Evolutionary conservation across 2,888 invertebrate species (phyloP), one percentile per base, ranked within the genome.

Genomic region (Heliconius ismenius): DNA sequence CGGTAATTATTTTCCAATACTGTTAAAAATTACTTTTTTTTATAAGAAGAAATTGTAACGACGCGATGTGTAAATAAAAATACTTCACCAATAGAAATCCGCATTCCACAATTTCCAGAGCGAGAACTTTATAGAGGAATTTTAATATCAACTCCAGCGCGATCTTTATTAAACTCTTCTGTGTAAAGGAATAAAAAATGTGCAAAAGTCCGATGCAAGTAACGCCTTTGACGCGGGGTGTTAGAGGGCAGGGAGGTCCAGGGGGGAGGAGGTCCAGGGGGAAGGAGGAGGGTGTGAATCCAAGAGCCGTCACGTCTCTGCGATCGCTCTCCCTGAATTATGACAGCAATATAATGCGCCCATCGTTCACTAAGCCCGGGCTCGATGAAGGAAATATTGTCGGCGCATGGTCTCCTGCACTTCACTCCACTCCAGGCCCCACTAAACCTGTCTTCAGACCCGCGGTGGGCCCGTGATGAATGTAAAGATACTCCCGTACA

Each of bases 331-430:
- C 86, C 69, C 83, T 88, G 87, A 88, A 89, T 89, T 92, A 91
- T 92, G 92, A 91, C 90, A 86, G 85, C 87, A 87, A 89, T 87
- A 88, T 91, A 90, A 88, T 87, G 83, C 88, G 84, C 83, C 86
- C 88, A 88, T 90, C 90, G 90, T 84, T 89, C 90, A 86, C 86
- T 90, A 91, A 91, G 89, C 89, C 86, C 83, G 81, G 85, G 85
- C 80, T 82, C 91, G 90, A 92, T 91, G 91, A 87, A 86, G 88
- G 86, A 92, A 91, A 92, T 92, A 92, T 92, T 87, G 91, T 77
- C 74, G 77, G 76, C 76, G 76, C 77, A 76, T 76, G 79, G 75
- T 75, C 78, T 79, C 79, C 15, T 73, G 65, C 43, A 60, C 39
- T 67, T 60, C 49, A 36, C 15, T 73, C 60, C 54, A 60, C 39